These are phyloP conservation scores for Tiliacea citrago DNA, from an alignment of 2,888 invertebrate species.

Conservation along the genomic window DNA sequence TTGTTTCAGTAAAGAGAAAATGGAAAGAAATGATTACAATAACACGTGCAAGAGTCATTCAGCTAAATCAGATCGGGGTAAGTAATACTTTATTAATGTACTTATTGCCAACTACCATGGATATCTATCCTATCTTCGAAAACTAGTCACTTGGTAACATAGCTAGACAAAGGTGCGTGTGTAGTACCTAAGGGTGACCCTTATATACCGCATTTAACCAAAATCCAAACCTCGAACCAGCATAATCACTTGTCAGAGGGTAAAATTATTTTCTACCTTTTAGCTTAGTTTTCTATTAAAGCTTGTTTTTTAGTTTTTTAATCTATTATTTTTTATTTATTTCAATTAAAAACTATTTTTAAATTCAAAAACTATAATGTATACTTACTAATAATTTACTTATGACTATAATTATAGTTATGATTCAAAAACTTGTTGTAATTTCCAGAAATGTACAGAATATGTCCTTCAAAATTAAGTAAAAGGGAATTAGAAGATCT, in stretches of 20 bases:
- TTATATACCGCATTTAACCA: not conserved
- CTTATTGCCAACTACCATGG: not conserved
- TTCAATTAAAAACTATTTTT: not conserved
- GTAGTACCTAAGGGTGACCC: no score
- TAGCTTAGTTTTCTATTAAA: no score
- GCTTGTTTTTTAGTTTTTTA: no score
- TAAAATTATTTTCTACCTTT: no score
- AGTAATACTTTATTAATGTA: not conserved
- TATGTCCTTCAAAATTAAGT: constrained; percentile 89
- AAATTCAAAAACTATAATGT: no score
- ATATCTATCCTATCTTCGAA: not conserved
- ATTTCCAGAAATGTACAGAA: constrained; percentile 72
- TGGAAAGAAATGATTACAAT: constrained; percentile 45
- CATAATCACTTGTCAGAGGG: not conserved
- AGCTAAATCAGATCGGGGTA: constrained; percentile 71
- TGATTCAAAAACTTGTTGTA: not conserved
- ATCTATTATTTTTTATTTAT: no score
- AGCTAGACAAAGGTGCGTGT: not conserved
- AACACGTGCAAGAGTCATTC: constrained; percentile 71
- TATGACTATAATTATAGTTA: no score
- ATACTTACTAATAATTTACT: no score
- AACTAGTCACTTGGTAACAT: not conserved
- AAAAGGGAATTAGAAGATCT: constrained; percentile 92
- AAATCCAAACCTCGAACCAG: not conserved
- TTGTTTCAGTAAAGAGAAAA: constrained; percentile 52